These are phyloP conservation scores for Malurus alboscapulatus DNA, from an alignment of 2,113 vertebrate genomes.

Conservation along the genomic window DNA sequence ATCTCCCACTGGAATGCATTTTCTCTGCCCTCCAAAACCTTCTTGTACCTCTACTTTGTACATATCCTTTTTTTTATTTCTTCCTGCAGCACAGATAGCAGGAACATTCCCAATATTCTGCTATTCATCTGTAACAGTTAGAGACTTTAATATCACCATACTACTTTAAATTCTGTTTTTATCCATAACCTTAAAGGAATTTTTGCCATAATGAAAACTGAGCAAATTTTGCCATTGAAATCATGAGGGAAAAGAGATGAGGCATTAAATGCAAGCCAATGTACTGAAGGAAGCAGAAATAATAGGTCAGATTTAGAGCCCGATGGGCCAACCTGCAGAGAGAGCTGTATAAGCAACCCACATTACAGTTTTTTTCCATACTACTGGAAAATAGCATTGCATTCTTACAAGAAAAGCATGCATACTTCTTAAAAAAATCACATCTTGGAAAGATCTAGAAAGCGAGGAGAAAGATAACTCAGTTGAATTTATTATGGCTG, in stretches of 20 bases:
- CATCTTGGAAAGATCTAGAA: not conserved
- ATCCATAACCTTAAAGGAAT: not conserved
- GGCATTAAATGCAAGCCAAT: not conserved
- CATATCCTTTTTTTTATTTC: not conserved
- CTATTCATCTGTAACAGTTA: not conserved
- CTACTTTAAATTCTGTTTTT: not conserved
- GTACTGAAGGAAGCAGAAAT: constrained; percentile 5
- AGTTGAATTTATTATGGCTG: not conserved
- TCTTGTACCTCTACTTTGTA: not conserved
- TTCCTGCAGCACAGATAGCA: not conserved
- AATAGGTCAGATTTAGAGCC: not conserved
- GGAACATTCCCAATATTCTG: not conserved
- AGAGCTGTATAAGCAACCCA: not conserved
- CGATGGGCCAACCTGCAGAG: not conserved
- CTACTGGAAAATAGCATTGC: not conserved
- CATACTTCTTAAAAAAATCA: not conserved
- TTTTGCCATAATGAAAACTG: not conserved
- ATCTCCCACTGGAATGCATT: not conserved
- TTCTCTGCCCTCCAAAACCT: not conserved
- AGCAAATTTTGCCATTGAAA: constrained; percentile 1
- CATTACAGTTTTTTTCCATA: not conserved
- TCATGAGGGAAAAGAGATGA: not conserved
- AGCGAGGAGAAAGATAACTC: not conserved
- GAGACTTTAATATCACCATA: not conserved
- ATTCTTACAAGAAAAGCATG: not conserved